These are phyloP conservation scores for Cephalotes varians DNA, from an alignment of 2,888 invertebrate genomes.

Conservation along the genomic window DNA sequence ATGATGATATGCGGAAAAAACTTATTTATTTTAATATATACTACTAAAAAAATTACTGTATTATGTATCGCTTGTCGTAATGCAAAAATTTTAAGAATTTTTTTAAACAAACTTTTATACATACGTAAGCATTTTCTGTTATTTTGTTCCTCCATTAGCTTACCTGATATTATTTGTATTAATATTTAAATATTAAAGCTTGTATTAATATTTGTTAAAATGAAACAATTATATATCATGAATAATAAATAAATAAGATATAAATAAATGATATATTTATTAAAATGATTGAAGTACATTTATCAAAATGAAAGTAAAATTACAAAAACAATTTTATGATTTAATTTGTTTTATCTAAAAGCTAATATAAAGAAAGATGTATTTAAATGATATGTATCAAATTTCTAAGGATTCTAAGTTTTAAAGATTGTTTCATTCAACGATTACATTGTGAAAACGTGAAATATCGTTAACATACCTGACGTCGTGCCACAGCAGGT, in stretches of 20 bases:
- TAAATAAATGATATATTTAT: background rate
- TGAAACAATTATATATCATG: background rate
- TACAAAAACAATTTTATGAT: background rate
- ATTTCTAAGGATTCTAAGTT: too few species aligned
- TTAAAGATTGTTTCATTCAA: background rate
- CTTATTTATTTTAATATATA: slow-evolving; percentile 9
- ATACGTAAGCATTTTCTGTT: too few species aligned
- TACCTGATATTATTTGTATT: background rate
- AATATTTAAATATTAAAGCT: slow-evolving; percentile 1
- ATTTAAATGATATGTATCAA: too few species aligned
- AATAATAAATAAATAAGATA: background rate
- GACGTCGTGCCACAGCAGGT: slow-evolving; percentile 71
- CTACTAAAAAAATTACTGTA: background rate
- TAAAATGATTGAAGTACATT: background rate
- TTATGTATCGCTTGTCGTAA: background rate
- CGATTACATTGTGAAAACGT: background rate
- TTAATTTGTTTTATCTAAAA: slow-evolving; percentile 5
- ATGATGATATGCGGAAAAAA: background rate
- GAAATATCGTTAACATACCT: slow-evolving; percentile 64
- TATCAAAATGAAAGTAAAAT: background rate
- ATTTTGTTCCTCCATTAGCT: background rate
- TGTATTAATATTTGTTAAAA: too few species aligned
- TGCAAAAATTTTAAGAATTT: background rate
- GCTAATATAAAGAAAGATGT: too few species aligned
- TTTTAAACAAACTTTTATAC: background rate